phyloP scores from a whole-genome alignment of 1,140 invertebrate genomes.

The Penaeus indicus region DNA sequence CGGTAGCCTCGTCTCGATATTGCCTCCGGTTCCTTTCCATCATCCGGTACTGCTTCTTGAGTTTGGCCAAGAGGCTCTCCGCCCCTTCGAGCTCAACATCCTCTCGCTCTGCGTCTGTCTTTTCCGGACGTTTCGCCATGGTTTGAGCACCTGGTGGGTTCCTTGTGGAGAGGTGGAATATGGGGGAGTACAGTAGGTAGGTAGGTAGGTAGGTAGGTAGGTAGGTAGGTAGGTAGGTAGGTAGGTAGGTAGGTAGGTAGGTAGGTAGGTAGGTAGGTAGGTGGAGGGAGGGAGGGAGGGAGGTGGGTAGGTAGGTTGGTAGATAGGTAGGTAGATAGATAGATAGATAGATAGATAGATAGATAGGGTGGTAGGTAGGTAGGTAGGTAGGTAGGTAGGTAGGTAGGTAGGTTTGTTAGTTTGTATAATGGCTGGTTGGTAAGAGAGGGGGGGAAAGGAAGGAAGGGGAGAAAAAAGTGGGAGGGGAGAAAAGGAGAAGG shows the following conservation, averaged over 20 bases:
- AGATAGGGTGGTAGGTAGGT: neutral
- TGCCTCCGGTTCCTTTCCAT: conserved; percentile 64
- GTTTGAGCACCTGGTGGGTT: too few species aligned
- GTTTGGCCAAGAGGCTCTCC: conserved; percentile 53
- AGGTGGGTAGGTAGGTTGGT: neutral
- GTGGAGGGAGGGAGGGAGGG: neutral
- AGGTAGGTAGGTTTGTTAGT: neutral
- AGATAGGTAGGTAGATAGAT: neutral
- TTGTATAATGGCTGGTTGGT: too few species aligned
- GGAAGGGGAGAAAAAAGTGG: too few species aligned
- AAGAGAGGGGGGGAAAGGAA: too few species aligned
- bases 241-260: neutral
- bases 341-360: neutral
- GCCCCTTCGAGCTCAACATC: conserved; percentile 62
- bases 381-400: neutral
- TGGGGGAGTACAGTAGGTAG: too few species aligned
- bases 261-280: neutral
- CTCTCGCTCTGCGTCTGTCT: conserved; percentile 25
- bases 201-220: too few species aligned
- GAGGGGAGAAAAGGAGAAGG: too few species aligned
- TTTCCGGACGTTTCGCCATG: conserved; percentile 48
- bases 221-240: too few species aligned
- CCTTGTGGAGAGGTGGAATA: neutral
- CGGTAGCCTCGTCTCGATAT: conserved; percentile 61
- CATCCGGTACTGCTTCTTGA: conserved; percentile 62